Conservation (phyloP, 2,888 invertebrate species). For the Diarsia brunnea region DNA sequence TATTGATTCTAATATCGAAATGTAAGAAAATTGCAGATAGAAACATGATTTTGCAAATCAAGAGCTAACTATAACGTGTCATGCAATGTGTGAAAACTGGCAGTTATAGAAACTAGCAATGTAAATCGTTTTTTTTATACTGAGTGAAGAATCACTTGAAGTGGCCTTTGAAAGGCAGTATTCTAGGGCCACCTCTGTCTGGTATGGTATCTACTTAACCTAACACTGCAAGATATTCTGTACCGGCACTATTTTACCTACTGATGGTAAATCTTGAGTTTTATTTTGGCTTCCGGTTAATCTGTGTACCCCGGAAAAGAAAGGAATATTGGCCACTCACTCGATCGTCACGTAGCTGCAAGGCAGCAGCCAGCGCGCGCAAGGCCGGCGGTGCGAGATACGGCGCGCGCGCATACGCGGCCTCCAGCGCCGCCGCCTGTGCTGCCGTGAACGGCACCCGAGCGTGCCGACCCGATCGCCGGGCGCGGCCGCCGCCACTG, state of each 20-base stretch:
- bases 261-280: background rate
- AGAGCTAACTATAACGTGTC: background rate
- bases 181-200: conserved; percentile 4
- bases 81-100: background rate
- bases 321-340: conserved; percentile 79
- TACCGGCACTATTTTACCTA: background rate
- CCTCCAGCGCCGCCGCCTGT: conserved; percentile 93
- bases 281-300: background rate
- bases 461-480: conserved; percentile 92
- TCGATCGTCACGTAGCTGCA: conserved; percentile 93
- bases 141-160: background rate
- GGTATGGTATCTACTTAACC: background rate
- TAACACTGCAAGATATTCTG: background rate
- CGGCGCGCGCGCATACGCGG: conserved; percentile 92
- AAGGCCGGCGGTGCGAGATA: conserved; percentile 94
- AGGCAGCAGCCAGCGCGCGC: conserved; percentile 90
- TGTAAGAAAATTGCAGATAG: background rate
- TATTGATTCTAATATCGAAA: background rate
- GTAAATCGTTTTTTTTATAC: background rate
- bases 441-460: conserved; percentile 94
- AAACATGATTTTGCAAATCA: background rate
- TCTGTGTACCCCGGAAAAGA: conserved; percentile 18
- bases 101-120: background rate
- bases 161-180: background rate
- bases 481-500: conserved; percentile 82